Evolutionary conservation across 2,888 invertebrate genomes (phyloP).

Genomic region (Zaprionus lineosus): DNA sequence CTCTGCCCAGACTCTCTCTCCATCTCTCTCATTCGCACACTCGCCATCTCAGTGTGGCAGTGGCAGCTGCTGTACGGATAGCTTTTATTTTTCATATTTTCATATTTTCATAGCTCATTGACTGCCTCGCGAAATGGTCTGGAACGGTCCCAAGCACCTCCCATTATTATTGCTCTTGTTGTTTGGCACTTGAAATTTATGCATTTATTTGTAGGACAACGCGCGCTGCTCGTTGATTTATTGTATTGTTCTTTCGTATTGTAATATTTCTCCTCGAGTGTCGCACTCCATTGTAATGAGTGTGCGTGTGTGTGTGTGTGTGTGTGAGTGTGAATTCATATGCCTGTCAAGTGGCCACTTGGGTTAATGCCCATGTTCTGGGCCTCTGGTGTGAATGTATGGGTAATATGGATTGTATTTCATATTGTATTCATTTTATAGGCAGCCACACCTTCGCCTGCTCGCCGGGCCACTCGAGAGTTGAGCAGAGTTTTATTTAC

Average conservation of each 20-base stretch:
- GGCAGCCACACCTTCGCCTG: neutral
- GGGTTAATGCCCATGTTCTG: conserved; percentile 30
- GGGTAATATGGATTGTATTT: conserved; percentile 3
- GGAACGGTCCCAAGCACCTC: conserved; percentile 40
- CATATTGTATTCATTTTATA: no score
- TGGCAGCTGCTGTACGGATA: conserved; percentile 9
- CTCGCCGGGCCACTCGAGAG: conserved; percentile 1
- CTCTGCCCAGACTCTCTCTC: no score
- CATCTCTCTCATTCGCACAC: no score
- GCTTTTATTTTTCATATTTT: conserved; percentile 37
- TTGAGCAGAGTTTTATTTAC: conserved; percentile 31
- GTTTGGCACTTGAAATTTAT: conserved; percentile 68
- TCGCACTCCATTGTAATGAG: conserved; percentile 31
- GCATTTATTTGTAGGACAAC: conserved; percentile 64
- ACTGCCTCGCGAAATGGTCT: conserved; percentile 57
- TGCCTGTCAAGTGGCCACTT: conserved; percentile 58
- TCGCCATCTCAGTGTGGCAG: no score
- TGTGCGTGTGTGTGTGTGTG: conserved; percentile 4
- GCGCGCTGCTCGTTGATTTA: conserved; percentile 58
- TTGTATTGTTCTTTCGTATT: conserved; percentile 62
- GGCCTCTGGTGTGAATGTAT: neutral
- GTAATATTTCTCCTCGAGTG: conserved; percentile 57
- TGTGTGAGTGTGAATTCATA: conserved; percentile 38
- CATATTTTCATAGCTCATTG: conserved; percentile 75
- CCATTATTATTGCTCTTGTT: conserved; percentile 11